A percentile compares a stretch with the other conserved stretches of the same genome.
phyloP scores from a whole-genome alignment of 2,888 invertebrate species.

The Diaperis boleti region DNA sequence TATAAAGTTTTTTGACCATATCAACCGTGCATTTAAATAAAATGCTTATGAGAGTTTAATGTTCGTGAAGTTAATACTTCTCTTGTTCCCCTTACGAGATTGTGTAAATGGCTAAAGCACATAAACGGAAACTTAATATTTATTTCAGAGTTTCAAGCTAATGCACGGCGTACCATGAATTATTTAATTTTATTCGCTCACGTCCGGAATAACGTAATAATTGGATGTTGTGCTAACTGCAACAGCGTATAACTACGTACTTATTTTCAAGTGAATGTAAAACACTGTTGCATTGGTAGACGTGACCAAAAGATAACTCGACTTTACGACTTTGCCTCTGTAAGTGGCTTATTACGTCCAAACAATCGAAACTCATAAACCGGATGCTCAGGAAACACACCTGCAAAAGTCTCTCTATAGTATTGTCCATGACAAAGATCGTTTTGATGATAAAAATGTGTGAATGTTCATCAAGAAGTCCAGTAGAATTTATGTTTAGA shows the following conservation, averaged over 20 bases:
- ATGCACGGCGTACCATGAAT: constrained; percentile 35
- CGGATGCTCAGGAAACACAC: too few relatives aligned
- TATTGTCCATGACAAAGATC: too few relatives aligned
- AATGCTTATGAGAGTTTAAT: constrained; percentile 20
- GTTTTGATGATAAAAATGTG: too few relatives aligned
- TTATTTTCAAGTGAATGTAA: constrained; percentile 35
- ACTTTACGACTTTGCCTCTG: not conserved
- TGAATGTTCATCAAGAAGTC: too few relatives aligned
- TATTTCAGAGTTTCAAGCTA: constrained; percentile 32
- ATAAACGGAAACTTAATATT: constrained; percentile 35
- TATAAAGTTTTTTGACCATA: too few relatives aligned
- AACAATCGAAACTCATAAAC: too few relatives aligned
- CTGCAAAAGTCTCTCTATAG: too few relatives aligned
- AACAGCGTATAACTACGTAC: constrained; percentile 32
- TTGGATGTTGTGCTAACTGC: constrained; percentile 36
- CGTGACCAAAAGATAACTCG: constrained; percentile 5
- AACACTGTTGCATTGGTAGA: constrained; percentile 22
- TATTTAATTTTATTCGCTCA: constrained; percentile 36
- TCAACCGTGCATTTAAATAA: too few relatives aligned
- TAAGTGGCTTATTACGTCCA: too few relatives aligned
- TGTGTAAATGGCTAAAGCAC: constrained; percentile 28
- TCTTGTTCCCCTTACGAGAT: constrained; percentile 23
- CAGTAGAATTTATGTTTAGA: too few relatives aligned
- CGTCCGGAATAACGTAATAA: constrained; percentile 35
- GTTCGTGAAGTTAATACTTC: constrained; percentile 11